Evolutionary conservation across 1,140 invertebrate genomes (phyloP).

Genomic region (Drosophila mojavensis): DNA sequence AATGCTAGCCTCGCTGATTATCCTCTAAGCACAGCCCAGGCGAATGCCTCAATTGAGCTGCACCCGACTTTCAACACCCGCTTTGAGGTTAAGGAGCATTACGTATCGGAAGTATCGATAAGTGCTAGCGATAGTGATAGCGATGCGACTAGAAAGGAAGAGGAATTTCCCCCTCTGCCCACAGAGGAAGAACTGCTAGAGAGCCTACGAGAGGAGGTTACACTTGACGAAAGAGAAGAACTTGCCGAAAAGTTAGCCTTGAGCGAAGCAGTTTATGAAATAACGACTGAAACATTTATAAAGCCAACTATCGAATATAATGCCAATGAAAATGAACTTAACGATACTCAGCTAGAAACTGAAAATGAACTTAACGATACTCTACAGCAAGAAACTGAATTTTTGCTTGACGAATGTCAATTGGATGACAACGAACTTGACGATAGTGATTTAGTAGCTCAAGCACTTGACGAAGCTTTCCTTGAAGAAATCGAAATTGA

Average conservation of each 20-base stretch:
- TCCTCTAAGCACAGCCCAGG: slow-evolving; percentile 48
- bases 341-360: slow-evolving; percentile 1
- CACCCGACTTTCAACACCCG: slow-evolving; percentile 66
- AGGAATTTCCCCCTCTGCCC: slow-evolving; percentile 69
- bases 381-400: too few species aligned
- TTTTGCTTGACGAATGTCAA: slow-evolving; percentile 9
- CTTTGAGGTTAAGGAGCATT: slow-evolving; percentile 70
- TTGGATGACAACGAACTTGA: slow-evolving; percentile 23
- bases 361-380: background rate
- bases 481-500: slow-evolving; percentile 25
- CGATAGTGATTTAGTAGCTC: slow-evolving; percentile 24
- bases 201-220: slow-evolving; percentile 61
- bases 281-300: slow-evolving; percentile 38
- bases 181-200: slow-evolving; percentile 70
- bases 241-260: slow-evolving; percentile 16
- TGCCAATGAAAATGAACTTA: slow-evolving; percentile 2
- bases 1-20: slow-evolving; percentile 80
- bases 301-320: slow-evolving; percentile 1
- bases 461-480: slow-evolving; percentile 42
- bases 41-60: slow-evolving; percentile 66
- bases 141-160: background rate
- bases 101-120: slow-evolving; percentile 67
- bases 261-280: slow-evolving; percentile 28
- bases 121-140: slow-evolving; percentile 38
- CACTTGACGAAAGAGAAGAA: slow-evolving; percentile 22